phyloP scores from a whole-genome alignment of 1,140 invertebrate genomes.

The Bilobella aurantiaca region DNA sequence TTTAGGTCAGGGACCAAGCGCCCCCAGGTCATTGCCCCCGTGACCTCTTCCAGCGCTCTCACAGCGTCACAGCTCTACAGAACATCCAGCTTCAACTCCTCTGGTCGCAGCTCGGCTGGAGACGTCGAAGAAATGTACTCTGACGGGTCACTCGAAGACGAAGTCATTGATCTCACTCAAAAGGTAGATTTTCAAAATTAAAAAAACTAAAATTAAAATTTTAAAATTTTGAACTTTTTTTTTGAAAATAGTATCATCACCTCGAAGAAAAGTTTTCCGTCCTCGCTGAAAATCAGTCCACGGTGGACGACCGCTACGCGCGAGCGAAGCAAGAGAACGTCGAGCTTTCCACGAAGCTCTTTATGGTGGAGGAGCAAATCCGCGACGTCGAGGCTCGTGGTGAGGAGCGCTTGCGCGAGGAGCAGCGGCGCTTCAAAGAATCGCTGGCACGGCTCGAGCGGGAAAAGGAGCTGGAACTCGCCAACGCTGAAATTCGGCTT shows the following conservation, averaged over 20 bases:
- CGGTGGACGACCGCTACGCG: slow-evolving; percentile 72
- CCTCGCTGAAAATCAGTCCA: slow-evolving; percentile 70
- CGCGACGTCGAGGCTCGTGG: slow-evolving; percentile 75
- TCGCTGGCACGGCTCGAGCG: slow-evolving; percentile 65
- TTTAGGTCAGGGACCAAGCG: slow-evolving; percentile 42
- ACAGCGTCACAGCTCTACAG: slow-evolving; percentile 60
- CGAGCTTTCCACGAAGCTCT: slow-evolving; percentile 70
- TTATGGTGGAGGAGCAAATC: slow-evolving; percentile 83
- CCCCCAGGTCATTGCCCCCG: slow-evolving; percentile 5
- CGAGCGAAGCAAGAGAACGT: slow-evolving; percentile 82
- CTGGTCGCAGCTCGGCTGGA: slow-evolving; percentile 73
- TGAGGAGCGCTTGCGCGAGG: slow-evolving; percentile 71
- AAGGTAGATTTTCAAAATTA: slow-evolving; percentile 51
- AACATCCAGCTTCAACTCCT: slow-evolving; percentile 80
- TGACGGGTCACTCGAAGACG: slow-evolving; percentile 78
- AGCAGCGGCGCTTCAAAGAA: slow-evolving; percentile 72
- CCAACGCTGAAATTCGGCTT: slow-evolving; percentile 70
- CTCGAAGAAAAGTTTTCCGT: slow-evolving; percentile 80
- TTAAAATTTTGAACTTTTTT: slow-evolving; percentile 12
- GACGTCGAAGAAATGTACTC: slow-evolving; percentile 85
- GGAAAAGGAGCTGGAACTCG: slow-evolving; percentile 73
- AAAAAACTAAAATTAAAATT: not conserved
- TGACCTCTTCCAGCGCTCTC: slow-evolving; percentile 34
- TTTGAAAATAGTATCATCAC: slow-evolving; percentile 66
- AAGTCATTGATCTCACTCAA: slow-evolving; percentile 79